A percentile compares a stretch with the other conserved stretches of the same genome.
phyloP scores from a whole-genome alignment of 1,140 invertebrate genomes.

The Macrotrachela quadricornifera region DNA sequence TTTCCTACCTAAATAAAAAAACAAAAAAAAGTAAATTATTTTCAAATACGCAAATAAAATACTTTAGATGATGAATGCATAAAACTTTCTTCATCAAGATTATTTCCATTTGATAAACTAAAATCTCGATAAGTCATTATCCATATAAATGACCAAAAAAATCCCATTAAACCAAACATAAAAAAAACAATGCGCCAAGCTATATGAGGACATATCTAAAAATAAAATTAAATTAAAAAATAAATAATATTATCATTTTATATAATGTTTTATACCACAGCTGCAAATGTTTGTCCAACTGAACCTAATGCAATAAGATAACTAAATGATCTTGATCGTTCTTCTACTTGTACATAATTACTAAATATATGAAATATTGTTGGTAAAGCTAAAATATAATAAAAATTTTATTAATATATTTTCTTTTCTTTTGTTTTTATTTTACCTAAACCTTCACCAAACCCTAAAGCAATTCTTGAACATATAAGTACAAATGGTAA shows the following conservation, averaged over 20 bases:
- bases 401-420: slow-evolving; percentile 1
- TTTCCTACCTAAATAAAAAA: too few relatives aligned
- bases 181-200: slow-evolving; percentile 49
- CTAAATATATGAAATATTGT: slow-evolving; percentile 59
- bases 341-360: slow-evolving; percentile 47
- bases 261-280: slow-evolving; percentile 37
- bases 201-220: slow-evolving; percentile 37
- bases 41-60: too few relatives aligned
- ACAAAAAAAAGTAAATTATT: too few relatives aligned
- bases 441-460: slow-evolving; percentile 51
- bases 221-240: slow-evolving; percentile 10
- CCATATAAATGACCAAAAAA: slow-evolving; percentile 36
- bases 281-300: slow-evolving; percentile 52
- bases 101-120: too few relatives aligned
- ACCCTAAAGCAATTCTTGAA: slow-evolving; percentile 44
- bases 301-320: slow-evolving; percentile 51
- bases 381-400: slow-evolving; percentile 39
- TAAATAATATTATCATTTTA: not conserved
- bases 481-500: slow-evolving; percentile 38
- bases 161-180: slow-evolving; percentile 46
- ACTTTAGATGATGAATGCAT: too few relatives aligned
- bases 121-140: too few relatives aligned
- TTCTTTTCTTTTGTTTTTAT: not conserved
- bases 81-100: too few relatives aligned
- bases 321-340: slow-evolving; percentile 50